These are phyloP conservation scores for Stenchaetothrips biformis DNA, from an alignment of 2,888 invertebrate species.

Conservation along the genomic window DNA sequence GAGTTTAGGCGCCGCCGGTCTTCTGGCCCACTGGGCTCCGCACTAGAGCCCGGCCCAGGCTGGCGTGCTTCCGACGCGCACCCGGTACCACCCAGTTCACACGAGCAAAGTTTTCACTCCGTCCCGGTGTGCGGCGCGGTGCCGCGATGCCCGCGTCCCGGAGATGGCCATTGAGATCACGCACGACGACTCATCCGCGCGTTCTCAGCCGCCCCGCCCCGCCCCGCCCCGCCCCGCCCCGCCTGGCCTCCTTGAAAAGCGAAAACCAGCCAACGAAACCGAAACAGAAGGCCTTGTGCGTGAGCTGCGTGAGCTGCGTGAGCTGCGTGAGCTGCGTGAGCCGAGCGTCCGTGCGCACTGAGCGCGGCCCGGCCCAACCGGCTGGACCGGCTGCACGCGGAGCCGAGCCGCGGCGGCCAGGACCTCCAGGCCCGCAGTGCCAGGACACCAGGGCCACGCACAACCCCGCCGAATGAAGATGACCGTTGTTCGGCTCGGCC, in stretches of 20 bases:
- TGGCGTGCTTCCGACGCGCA: too few species aligned
- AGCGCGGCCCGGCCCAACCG: neutral
- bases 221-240: slow-evolving; percentile 28
- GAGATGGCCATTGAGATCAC: slow-evolving; percentile 28
- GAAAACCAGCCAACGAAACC: slow-evolving; percentile 19
- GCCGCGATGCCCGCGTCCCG: slow-evolving; percentile 39
- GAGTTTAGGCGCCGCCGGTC: too few species aligned
- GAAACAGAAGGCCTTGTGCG: neutral
- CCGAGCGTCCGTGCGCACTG: neutral
- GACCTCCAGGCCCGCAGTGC: neutral
- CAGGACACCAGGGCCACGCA: slow-evolving; percentile 34
- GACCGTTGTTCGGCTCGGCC: slow-evolving; percentile 35
- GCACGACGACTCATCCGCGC: neutral
- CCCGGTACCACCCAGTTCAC: too few species aligned
- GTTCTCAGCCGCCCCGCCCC: neutral
- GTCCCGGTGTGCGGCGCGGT: slow-evolving; percentile 45
- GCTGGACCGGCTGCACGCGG: neutral
- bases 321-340: neutral
- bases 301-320: neutral
- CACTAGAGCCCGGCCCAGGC: too few species aligned
- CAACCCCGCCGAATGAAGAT: slow-evolving; percentile 36
- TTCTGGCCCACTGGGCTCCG: too few species aligned
- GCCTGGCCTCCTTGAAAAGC: slow-evolving; percentile 16
- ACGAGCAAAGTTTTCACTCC: slow-evolving; percentile 33
- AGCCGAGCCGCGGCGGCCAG: slow-evolving; percentile 32